Conservation (phyloP, 2,888 invertebrate species). For the Atherix ibis region DNA sequence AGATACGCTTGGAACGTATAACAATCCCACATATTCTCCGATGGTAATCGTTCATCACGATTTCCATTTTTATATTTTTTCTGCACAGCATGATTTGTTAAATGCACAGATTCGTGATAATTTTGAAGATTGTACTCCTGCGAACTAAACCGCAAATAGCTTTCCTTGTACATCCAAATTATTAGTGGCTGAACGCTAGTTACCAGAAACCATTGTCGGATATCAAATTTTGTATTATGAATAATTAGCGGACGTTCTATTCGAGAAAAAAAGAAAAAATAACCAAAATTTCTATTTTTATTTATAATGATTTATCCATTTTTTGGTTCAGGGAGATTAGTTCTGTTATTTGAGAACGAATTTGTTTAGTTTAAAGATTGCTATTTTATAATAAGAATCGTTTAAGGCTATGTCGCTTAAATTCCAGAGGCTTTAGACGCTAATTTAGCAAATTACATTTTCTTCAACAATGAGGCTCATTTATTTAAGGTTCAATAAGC, state of each 20-base stretch:
- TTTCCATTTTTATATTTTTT: constrained; percentile 65
- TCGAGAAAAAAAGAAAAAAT: no score
- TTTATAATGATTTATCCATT: no score
- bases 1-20: constrained; percentile 52
- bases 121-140: constrained; percentile 73
- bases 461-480: no score
- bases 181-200: constrained; percentile 81
- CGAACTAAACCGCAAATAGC: constrained; percentile 83
- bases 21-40: constrained; percentile 92
- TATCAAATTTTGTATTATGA: constrained; percentile 86
- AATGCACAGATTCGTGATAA: constrained; percentile 82
- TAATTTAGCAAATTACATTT: no score
- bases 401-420: no score
- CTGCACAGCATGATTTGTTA: constrained; percentile 89
- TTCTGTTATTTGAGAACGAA: not conserved
- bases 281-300: no score
- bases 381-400: no score
- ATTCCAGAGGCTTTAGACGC: no score
- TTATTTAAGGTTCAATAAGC: no score
- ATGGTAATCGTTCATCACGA: constrained; percentile 60
- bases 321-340: no score
- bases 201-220: constrained; percentile 88
- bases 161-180: constrained; percentile 87
- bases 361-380: no score
- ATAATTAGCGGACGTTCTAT: constrained; percentile 75